Conservation (phyloP, 2,113 vertebrate genomes). For the Merops nubicus region DNA sequence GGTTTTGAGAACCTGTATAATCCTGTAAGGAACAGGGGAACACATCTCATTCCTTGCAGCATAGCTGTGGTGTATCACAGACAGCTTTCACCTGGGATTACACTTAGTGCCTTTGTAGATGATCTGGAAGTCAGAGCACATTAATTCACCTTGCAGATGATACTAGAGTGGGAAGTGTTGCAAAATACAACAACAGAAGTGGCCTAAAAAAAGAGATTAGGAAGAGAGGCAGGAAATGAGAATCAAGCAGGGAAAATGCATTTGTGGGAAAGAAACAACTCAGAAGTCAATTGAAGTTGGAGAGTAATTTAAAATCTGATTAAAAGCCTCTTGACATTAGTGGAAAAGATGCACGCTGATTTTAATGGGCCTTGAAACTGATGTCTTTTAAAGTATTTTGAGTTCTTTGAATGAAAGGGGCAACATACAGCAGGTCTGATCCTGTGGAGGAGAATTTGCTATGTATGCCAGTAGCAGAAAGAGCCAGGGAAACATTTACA, state of each 20-base stretch:
- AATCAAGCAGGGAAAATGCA: constrained; percentile 11
- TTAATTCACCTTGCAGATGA: neutral
- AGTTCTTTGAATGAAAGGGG: neutral
- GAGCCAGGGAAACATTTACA: neutral
- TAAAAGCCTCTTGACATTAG: constrained; percentile 67
- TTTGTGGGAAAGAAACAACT: constrained; percentile 16
- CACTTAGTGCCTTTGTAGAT: neutral
- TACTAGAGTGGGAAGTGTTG: neutral
- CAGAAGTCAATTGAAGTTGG: neutral
- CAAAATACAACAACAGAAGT: constrained; percentile 17
- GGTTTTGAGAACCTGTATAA: neutral
- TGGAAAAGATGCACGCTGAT: constrained; percentile 31
- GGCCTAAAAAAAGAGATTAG: neutral
- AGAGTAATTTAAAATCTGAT: constrained; percentile 59
- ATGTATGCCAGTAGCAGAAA: neutral
- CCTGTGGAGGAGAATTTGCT: neutral
- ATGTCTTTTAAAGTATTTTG: constrained; percentile 20
- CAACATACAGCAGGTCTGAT: neutral
- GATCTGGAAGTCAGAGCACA: neutral
- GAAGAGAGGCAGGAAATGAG: constrained; percentile 39
- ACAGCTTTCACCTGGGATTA: neutral
- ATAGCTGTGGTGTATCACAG: neutral
- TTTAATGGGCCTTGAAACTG: constrained; percentile 53
- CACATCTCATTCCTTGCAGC: neutral
- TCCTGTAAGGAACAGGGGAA: neutral